These are phyloP conservation scores for Acanthosepion esculentum DNA, from an alignment of 2,888 invertebrate genomes.

Conservation along the genomic window DNA sequence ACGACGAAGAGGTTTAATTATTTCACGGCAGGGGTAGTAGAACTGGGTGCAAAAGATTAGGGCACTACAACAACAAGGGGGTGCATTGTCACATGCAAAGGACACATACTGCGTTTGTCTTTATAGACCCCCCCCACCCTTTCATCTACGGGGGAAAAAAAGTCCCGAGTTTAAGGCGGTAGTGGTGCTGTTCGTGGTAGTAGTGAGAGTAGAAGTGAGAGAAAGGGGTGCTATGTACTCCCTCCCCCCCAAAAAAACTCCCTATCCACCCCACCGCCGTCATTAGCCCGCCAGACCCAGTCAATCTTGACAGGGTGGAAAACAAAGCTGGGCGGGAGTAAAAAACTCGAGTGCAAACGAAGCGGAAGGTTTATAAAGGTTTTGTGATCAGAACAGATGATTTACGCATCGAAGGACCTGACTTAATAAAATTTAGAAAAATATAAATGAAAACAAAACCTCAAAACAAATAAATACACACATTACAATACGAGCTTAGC, in stretches of 20 bases:
- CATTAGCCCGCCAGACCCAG: no score
- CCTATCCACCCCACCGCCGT: background rate
- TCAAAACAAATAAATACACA: background rate
- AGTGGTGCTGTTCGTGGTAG: background rate
- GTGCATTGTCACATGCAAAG: conserved; percentile 6
- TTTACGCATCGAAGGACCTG: background rate
- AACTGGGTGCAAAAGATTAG: background rate
- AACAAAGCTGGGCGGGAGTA: conserved; percentile 33
- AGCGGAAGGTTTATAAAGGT: conserved; percentile 8
- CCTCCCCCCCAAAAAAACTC: no score
- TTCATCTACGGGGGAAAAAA: background rate
- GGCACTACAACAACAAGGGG: background rate
- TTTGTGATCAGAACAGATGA: conserved; percentile 10
- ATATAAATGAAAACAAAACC: background rate
- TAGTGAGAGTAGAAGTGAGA: background rate
- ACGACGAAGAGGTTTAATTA: background rate
- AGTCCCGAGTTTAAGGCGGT: background rate
- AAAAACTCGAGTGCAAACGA: background rate
- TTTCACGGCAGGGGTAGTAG: background rate
- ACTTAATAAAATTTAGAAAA: conserved; percentile 33
- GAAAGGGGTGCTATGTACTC: background rate
- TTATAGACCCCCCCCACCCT: no score
- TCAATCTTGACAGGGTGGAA: background rate
- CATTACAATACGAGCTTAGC: background rate
- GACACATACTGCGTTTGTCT: background rate